A percentile compares a stretch with the other conserved stretches of the same genome.
Conservation (phyloP, 2,888 invertebrate genomes). For the Erynnis tages region DNA sequence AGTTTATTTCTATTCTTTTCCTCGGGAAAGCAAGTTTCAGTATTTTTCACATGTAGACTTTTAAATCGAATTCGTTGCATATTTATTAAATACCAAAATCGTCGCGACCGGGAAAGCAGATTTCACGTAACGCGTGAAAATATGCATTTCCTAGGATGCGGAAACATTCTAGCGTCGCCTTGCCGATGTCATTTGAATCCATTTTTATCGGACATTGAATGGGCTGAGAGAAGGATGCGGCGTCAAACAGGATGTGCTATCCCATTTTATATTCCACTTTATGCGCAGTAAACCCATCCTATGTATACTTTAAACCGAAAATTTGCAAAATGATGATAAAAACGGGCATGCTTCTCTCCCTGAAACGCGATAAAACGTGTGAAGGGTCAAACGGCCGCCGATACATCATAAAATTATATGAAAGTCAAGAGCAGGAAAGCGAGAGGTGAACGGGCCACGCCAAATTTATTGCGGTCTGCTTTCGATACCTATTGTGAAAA, state of each 20-base stretch:
- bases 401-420: constrained; percentile 81
- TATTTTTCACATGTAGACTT: neutral
- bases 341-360: constrained; percentile 39
- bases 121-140: constrained; percentile 2
- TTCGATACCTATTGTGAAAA: constrained; percentile 76
- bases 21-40: no score
- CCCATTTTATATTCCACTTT: constrained; percentile 47
- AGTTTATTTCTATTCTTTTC: neutral
- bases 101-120: neutral
- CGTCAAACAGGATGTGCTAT: constrained; percentile 44
- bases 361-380: constrained; percentile 70
- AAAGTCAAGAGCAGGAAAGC: constrained; percentile 78
- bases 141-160: constrained; percentile 7
- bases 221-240: constrained; percentile 29
- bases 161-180: constrained; percentile 25
- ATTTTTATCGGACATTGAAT: constrained; percentile 34
- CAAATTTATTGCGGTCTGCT: constrained; percentile 77
- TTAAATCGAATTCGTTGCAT: neutral
- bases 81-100: neutral
- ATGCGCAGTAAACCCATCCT: constrained; percentile 50
- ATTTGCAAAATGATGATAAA: constrained; percentile 46
- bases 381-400: constrained; percentile 74
- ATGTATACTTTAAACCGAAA: constrained; percentile 59
- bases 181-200: constrained; percentile 32
- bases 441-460: constrained; percentile 69